phyloP scores from a whole-genome alignment of 2,888 invertebrate species.

The Zaprionus lineosus region DNA sequence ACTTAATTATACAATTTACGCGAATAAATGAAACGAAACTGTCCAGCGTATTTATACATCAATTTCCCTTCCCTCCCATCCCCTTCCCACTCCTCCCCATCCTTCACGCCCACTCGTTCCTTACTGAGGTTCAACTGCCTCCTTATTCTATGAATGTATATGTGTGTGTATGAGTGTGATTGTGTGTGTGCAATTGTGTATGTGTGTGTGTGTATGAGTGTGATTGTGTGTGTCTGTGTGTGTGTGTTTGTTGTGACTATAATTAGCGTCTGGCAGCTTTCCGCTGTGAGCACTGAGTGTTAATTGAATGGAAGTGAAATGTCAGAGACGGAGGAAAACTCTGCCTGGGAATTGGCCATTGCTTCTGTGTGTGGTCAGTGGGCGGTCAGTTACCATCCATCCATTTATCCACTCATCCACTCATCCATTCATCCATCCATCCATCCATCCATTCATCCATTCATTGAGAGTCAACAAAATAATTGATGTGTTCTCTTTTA shows the following conservation, averaged over 20 bases:
- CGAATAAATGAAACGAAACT: constrained; percentile 55
- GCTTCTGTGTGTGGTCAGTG: constrained; percentile 1
- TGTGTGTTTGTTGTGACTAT: constrained; percentile 45
- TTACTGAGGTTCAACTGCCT: too few relatives aligned
- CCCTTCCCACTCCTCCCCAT: too few relatives aligned
- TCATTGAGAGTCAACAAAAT: constrained; percentile 8
- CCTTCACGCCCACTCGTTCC: not conserved
- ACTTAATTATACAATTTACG: constrained; percentile 74
- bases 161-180: constrained; percentile 30
- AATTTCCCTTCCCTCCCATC: not conserved
- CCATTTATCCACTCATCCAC: not conserved
- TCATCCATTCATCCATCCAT: not conserved
- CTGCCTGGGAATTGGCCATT: not conserved
- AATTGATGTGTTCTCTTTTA: constrained; percentile 21
- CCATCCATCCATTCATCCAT: constrained; percentile 1
- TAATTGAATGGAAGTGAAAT: constrained; percentile 56
- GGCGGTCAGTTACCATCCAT: constrained; percentile 3
- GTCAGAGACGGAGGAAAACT: not conserved
- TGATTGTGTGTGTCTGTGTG: constrained; percentile 21
- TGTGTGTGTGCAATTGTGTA: too few relatives aligned
- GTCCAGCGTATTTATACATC: constrained; percentile 13
- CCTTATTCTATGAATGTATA: not conserved
- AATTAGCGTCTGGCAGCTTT: constrained; percentile 61
- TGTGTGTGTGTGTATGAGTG: too few relatives aligned
- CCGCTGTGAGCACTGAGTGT: constrained; percentile 50